phyloP scores from a whole-genome alignment of 2,888 invertebrate species.

The Vesta saturnalis region DNA sequence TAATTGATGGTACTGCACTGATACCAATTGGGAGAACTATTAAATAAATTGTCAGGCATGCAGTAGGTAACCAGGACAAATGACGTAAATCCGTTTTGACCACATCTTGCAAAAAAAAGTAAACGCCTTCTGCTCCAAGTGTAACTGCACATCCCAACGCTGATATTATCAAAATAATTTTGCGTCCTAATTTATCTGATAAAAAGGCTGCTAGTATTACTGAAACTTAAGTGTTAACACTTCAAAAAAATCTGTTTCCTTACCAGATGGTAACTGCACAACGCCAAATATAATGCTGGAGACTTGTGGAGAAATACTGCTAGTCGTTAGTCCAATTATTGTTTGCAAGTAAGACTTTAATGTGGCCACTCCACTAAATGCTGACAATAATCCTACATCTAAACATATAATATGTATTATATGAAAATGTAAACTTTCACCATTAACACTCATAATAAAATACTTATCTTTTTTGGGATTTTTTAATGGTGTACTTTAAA shows the following conservation, averaged over 20 bases:
- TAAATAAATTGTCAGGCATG: constrained; percentile 67
- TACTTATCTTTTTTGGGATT: too few relatives aligned
- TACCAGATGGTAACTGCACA: background rate
- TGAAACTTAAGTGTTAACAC: constrained; percentile 9
- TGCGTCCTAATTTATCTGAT: constrained; percentile 66
- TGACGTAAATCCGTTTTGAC: constrained; percentile 57
- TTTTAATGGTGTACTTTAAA: too few relatives aligned
- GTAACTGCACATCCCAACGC: constrained; percentile 66
- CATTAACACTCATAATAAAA: too few relatives aligned
- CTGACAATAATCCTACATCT: background rate
- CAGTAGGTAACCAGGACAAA: constrained; percentile 65
- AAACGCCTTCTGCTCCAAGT: constrained; percentile 63
- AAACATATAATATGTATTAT: too few relatives aligned
- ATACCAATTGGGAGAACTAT: constrained; percentile 68
- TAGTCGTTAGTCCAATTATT: constrained; percentile 66
- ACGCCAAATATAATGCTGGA: constrained; percentile 60
- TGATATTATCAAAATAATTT: constrained; percentile 66
- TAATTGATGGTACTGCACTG: constrained; percentile 69
- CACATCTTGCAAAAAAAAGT: constrained; percentile 65
- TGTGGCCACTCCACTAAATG: constrained; percentile 67
- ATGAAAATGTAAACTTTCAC: too few relatives aligned
- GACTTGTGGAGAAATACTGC: constrained; percentile 64
- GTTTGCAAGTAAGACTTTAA: constrained; percentile 70
- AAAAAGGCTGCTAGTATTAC: constrained; percentile 56
- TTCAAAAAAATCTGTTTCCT: too few relatives aligned